Evolutionary conservation across 2,797 vertebrate genomes (phyloP).

Genomic region (Poeciliopsis presidionis): DNA sequence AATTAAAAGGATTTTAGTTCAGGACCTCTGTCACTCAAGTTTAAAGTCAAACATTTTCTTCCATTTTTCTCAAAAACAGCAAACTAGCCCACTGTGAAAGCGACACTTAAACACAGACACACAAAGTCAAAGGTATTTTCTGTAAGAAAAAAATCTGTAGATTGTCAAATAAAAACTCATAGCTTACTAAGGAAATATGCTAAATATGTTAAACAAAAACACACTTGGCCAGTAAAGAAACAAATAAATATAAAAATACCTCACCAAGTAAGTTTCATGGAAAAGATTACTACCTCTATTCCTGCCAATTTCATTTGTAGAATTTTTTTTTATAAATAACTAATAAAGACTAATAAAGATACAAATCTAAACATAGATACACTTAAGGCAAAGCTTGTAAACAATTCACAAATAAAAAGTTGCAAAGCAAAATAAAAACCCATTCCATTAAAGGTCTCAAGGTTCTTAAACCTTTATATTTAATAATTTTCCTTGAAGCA

Average conservation of each 20-base stretch:
- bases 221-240: background rate
- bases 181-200: background rate
- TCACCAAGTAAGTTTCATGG: background rate
- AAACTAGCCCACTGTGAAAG: background rate
- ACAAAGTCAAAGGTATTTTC: background rate
- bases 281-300: background rate
- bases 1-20: conserved; percentile 9
- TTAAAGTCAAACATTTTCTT: conserved; percentile 23
- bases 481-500: background rate
- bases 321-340: background rate
- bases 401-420: background rate
- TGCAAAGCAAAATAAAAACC: background rate
- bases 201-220: background rate
- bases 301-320: background rate
- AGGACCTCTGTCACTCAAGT: conserved; percentile 27
- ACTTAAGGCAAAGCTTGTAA: background rate
- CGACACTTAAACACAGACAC: background rate
- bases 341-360: background rate
- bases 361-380: background rate
- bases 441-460: conserved; percentile 10
- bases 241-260: background rate
- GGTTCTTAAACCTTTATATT: conserved; percentile 6
- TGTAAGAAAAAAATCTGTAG: background rate
- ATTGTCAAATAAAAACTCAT: background rate
- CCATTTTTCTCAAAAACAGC: conserved; percentile 12